Base-by-base conservation (phyloP, 2,113 vertebrate genomes). In the Pseudorectes ferrugineus region DNA sequence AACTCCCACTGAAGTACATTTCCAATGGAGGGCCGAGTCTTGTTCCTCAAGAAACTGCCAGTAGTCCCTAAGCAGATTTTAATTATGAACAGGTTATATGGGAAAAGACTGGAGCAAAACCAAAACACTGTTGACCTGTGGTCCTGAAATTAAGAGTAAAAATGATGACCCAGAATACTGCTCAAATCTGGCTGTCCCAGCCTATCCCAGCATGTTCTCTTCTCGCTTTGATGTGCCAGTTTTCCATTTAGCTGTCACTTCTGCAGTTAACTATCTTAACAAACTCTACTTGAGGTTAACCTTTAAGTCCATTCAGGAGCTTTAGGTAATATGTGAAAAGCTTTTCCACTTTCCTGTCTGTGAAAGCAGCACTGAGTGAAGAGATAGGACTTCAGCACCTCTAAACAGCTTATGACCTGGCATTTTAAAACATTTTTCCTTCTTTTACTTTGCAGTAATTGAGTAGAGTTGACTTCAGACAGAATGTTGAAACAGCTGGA, bases 401-500 rank as follows among this genome's bases (percentile, higher is more conserved):
- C 35, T 72, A 29, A 78, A 92, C 42, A 89, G 43, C n/a, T 81
- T 74, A 63, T 5, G 3, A 43, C 22, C 35, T 81, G 29, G 45
- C 48, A 67, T 17, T 93, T 94, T 15, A 51, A 73, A 88, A 45
- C 42, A n/a, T 68, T 63, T 80, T 86, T 51, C 14, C 18, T 71
- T 70, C 51, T 66, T 80, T 38, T 52, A 23, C 38, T 86, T 63
- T 9, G 40, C 61, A 72, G 0, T 78, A 67, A 79, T 74, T 72
- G 63, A 74, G 26, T 71, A 33, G 76, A 67, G 35, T 78, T 91
- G 59, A 28, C 61, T 95, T 72, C 2, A 81, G 70, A 68, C 45
- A 66, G 76, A 68, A 61, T 42, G 67, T 54, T 58, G 86, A 58
- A 92, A 66, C 59, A 80, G 63, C 89, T 91, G 59, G 46, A 81